Base-by-base conservation (phyloP, 2,113 vertebrate species). In the Sinocyclocheilus anshuiensis region DNA sequence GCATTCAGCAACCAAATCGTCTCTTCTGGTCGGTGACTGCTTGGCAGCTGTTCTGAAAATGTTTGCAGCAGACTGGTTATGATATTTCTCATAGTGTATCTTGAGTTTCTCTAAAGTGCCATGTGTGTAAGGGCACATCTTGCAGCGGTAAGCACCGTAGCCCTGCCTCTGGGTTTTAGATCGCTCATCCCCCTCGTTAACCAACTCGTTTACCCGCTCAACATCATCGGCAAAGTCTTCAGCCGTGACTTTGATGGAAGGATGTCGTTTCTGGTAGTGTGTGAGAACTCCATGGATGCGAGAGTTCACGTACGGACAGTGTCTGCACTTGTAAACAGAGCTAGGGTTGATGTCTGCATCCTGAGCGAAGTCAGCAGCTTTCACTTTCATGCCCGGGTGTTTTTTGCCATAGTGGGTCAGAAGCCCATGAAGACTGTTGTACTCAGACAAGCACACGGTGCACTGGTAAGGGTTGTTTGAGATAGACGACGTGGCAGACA, bases 361-460 rank as follows among this genome's bases (percentile, higher is more conserved):
- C 90, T 99, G 97, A 86, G 98, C 97, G 91, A 99, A 99, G 90
- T 99, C 98, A 0, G 98, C 97, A 24, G 98, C 98, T 93, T 99
- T 99, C 83, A 99, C 98, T 91, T 99, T 99, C 96, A 99, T 98
- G 77, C 98, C 98, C 1, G 98, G 98, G 89, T 99, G 98, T 80
- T 99, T 99, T 91, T 99, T 99, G 69, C 98, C 98, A 1, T 99
- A 99, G 85, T 99, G 98, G 1, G 98, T 99, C 74, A 99, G 95
- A 12, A 99, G 97, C 11, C 98, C 98, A 0, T 99, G 98, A 77
- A 99, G 93, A 87, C 99, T 99, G 85, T 99, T 99, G 90, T 99
- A 99, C 87, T 99, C 98, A 0, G 98, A 99, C 89, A 98, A 94
- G 92, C 98, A 99, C 5, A 99, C 97, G 5, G 97, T 99, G 89